Base-by-base conservation (phyloP, 1,140 invertebrate species). In the Apolygus lucorum region DNA sequence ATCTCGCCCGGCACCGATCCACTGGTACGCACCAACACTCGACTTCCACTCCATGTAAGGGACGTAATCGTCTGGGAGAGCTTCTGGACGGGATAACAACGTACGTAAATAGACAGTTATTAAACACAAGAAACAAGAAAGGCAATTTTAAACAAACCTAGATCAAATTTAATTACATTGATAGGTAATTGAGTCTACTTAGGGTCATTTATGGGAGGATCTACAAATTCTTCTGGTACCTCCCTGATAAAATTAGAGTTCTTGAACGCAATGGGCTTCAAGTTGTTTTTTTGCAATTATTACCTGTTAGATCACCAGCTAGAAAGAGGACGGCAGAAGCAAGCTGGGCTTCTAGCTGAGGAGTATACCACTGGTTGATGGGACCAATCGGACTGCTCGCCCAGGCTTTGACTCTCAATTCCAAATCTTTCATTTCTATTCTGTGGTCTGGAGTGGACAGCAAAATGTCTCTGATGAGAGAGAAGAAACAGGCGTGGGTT, bases 1-100 rank as follows among this genome's bases (percentile, higher is more conserved):
- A 77, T 97, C 95, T 28, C 94, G 83, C 0, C 94, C 93, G n/a
- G 91, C 91, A 0, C 93, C 95, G 68, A 96, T 97, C 95, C 95
- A 97, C 73, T 95, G 91, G 79, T 95, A 97, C 68, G 87, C 84
- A 76, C 87, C 79, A 69, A 84, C 72, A 70, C 81, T 77, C 62
- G 82, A 86, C 78, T 96, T 95, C 77, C 91, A 95, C 78, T 96
- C 93, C 67, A 98, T 83, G 75, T 93, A 96, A 1, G 95, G 94
- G 1, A 96, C 92, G 81, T 94, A 93, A 74, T 96, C 93, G 59
- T 91, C 88, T 17, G 93, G 90, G 72, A 89, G 85, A 67, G 89
- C 76, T 72, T 83, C 84, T 83, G 72, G 64, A 74, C 72, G 71
- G 71, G 69, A 63, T 2, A 27, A 24, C 65, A 63, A 69, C n/a